A percentile compares a stretch with the other conserved stretches of the same genome.
Evolutionary conservation across 2,888 invertebrate species (phyloP).

Genomic region (Adelphocoris suturalis): DNA sequence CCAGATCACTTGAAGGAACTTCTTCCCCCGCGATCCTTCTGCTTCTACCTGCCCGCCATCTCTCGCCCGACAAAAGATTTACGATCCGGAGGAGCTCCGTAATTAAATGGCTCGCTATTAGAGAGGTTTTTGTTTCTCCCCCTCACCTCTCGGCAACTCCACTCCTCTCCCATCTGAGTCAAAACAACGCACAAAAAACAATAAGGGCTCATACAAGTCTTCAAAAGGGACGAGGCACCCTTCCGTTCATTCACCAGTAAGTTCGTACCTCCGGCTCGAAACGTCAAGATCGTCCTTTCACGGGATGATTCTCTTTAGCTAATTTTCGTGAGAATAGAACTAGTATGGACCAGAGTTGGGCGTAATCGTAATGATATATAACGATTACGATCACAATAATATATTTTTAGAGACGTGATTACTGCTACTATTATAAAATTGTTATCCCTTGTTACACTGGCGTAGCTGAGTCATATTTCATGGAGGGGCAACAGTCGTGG

Average conservation of each 20-base stretch:
- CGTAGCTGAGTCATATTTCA: too few species aligned
- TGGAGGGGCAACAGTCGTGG: too few species aligned
- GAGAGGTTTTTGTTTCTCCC: conserved; percentile 46
- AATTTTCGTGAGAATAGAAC: too few species aligned
- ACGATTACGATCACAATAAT: too few species aligned
- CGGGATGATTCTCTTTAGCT: neutral
- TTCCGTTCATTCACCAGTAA: neutral
- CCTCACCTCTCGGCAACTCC: neutral
- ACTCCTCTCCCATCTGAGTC: neutral
- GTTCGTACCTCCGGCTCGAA: neutral
- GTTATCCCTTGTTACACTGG: too few species aligned
- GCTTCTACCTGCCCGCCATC: neutral
- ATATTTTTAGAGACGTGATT: too few species aligned
- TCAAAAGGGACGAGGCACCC: neutral
- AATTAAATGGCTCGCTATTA: conserved; percentile 57
- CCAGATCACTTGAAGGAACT: conserved; percentile 10
- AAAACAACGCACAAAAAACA: conserved; percentile 45
- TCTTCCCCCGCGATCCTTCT: neutral
- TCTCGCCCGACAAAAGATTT: conserved; percentile 46
- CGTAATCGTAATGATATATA: too few species aligned
- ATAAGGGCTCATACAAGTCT: conserved; percentile 15
- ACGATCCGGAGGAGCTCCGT: conserved; percentile 46
- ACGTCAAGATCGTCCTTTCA: neutral
- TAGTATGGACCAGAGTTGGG: too few species aligned
- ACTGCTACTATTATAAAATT: too few species aligned